Evolutionary conservation across 2,888 invertebrate species (phyloP), one percentile per base, ranked within the genome.

Genomic region (Neuroscelio doddi): DNA sequence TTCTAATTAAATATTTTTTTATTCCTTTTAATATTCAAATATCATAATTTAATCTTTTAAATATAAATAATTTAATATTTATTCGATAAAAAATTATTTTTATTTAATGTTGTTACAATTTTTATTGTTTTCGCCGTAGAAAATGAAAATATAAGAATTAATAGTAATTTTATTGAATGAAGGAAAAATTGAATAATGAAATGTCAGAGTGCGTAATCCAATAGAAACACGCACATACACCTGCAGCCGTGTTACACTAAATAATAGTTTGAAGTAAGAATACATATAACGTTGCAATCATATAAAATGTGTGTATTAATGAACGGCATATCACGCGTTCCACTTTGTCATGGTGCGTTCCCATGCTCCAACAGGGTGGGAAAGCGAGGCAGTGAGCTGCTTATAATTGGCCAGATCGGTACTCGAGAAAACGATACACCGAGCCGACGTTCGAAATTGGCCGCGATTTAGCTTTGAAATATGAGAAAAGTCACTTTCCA

Each of bases 241-340:
- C 53, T n/a, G n/a, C n/a, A n/a, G n/a, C 47, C 46, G 57, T 26
- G 49, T 64, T 55, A 63, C 53, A 47, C 57, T 49, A 59, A 38
- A 58, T 44, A 45, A 34, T 51, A 44, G 45, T 57, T 45, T 29
- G 50, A 21, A 21, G 21, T 2, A 2, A 21, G 21, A 2, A 5
- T 2, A 5, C 21, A 39, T 46, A 58, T 26, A 39, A 44, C 50
- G 46, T 56, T 62, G 59, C 53, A 61, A 63, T 51, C 56, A 55
- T 64, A 72, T 73, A 70, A 75, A 73, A 75, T 73, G 58, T 64
- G n/a, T n/a, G 58, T 64, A 73, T 73, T 73, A 73, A 75, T 72
- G 68, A 70, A 70, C 68, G 36, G 59, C 58, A 64, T 67, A 68
- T 69, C 63, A 66, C 59, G 66, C 71, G 72, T 51, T 71, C 72